Evolutionary conservation across 2,797 vertebrate genomes (phyloP), one percentile per base, ranked within the genome.

Genomic region (Paramormyrops hopkinsi): DNA sequence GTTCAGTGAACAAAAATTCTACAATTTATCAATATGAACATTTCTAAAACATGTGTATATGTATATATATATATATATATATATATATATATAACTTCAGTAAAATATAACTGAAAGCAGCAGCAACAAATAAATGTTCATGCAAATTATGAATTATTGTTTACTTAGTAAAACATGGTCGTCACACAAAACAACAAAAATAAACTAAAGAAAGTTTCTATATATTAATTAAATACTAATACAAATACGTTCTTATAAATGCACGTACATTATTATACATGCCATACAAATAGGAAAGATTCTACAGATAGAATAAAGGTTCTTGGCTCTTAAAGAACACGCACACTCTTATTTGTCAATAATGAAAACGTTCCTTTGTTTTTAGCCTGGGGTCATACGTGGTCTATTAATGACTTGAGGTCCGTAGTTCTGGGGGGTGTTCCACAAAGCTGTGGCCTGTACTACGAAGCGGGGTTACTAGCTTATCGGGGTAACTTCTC

Each of bases 131-230:
- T 69, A 12, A 33, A 69, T 33, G 9, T 11, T 29, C 33, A 4
- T 69, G 25, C 33, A 69, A 33, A 69, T 29, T 69, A 69, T 69
- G 14, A 69, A 44, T 44, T 41, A 44, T n/a, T 79, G 17, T 44
- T 79, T 44, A 41, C 33, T 41, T 79, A 79, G 14, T 79, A 44
- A 79, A 79, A 41, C 37, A 44, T 19, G 33, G 33, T 79, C 73
- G 14, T 79, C 73, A 79, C 33, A 19, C 73, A 79, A 79, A 79
- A 79, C 73, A 79, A n/a, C n/a, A n/a, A n/a, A n/a, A n/a, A 76
- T 41, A 33, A 73, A 37, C 37, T 44, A 19, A 79, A 79, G 2
- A 19, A 76, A 7, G 37, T 44, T 79, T 79, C 33, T 79, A 19
- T 79, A 44, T 79, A 19, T 44, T 76, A 17, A 37, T 76, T 76